These are phyloP conservation scores for Plectropomus leopardus DNA, from an alignment of 2,113 vertebrate genomes.

Conservation along the genomic window DNA sequence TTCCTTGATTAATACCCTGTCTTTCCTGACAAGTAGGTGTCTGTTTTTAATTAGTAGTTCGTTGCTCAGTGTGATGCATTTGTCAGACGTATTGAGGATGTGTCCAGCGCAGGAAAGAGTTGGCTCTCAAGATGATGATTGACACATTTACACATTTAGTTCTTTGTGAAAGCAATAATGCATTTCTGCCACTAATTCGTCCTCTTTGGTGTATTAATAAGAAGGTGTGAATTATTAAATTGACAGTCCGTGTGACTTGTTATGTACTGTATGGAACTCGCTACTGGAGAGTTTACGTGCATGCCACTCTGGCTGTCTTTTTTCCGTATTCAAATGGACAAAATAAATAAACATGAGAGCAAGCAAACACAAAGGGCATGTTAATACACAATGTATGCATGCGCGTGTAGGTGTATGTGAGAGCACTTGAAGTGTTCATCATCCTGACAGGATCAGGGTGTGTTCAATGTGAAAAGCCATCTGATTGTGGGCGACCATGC, in stretches of 20 bases:
- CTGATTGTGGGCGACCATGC: constrained; percentile 70
- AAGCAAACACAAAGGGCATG: constrained; percentile 35
- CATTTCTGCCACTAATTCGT: constrained; percentile 37
- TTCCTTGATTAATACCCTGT: constrained; percentile 23
- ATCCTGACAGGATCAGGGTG: constrained; percentile 63
- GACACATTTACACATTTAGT: constrained; percentile 35
- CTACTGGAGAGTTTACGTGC: neutral
- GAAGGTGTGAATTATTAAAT: constrained; percentile 32
- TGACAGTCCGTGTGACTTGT: constrained; percentile 13
- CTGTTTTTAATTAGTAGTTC: constrained; percentile 37
- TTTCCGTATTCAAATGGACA: neutral
- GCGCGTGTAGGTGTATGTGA: constrained; percentile 27
- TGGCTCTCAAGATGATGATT: constrained; percentile 11
- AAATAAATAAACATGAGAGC: constrained; percentile 28
- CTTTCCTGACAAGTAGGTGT: constrained; percentile 32
- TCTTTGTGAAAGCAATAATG: constrained; percentile 21
- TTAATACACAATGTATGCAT: constrained; percentile 43
- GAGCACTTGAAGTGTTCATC: constrained; percentile 68
- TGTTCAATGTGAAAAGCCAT: constrained; percentile 69
- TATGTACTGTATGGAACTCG: constrained; percentile 3
- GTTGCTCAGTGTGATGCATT: constrained; percentile 12
- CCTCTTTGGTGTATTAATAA: constrained; percentile 4
- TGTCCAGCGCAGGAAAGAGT: constrained; percentile 26
- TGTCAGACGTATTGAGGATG: constrained; percentile 20
- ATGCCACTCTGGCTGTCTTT: neutral